Conservation (phyloP, 2,113 vertebrate genomes). For the Hemiscyllium ocellatum region DNA sequence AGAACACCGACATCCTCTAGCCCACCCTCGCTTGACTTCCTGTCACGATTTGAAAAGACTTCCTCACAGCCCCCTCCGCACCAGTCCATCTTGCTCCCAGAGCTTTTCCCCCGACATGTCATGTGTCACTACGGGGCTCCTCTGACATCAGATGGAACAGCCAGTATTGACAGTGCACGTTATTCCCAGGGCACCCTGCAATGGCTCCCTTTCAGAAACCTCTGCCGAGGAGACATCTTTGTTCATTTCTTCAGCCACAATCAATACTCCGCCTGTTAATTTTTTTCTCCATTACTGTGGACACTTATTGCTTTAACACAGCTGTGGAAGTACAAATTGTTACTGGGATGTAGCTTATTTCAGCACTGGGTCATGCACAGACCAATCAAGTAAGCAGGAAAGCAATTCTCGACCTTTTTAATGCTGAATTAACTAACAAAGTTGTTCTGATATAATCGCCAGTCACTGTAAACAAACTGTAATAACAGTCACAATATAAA, state of each 20-base stretch:
- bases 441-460: neutral
- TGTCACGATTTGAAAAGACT: neutral
- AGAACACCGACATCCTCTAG: neutral
- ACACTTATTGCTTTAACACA: neutral
- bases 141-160: neutral
- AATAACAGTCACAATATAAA: conserved; percentile 20
- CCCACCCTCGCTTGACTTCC: neutral
- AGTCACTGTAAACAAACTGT: conserved; percentile 1
- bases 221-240: neutral
- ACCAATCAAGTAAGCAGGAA: neutral
- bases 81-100: neutral
- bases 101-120: neutral
- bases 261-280: neutral
- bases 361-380: neutral
- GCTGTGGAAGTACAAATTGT: neutral
- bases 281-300: neutral
- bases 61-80: neutral
- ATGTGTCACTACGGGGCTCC: neutral
- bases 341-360: neutral
- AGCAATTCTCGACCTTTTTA: neutral
- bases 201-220: neutral
- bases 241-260: neutral
- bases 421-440: neutral
- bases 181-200: neutral
- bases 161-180: neutral